These are phyloP conservation scores for Lipotes vexillifer DNA, from an alignment of 2,113 vertebrate species.

Conservation along the genomic window DNA sequence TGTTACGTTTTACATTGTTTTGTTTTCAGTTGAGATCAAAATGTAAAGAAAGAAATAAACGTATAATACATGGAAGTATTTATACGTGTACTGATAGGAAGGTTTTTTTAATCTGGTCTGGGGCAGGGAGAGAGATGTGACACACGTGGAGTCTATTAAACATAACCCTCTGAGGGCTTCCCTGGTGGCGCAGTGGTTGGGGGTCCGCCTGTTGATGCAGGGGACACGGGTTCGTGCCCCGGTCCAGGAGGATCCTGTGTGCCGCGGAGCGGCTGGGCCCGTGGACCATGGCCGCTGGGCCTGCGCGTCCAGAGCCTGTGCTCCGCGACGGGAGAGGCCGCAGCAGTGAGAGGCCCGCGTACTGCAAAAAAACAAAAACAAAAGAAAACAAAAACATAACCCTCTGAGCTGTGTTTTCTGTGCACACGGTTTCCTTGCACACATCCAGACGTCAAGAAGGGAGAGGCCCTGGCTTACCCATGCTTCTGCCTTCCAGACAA, in stretches of 20 bases:
- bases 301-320: too few relatives aligned
- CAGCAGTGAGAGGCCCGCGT: too few relatives aligned
- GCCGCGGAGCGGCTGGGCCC: too few relatives aligned
- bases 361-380: too few relatives aligned
- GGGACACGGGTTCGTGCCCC: too few relatives aligned
- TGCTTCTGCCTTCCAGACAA: not conserved
- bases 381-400: accelerated
- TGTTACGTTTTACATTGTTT: too few relatives aligned
- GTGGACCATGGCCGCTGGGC: too few relatives aligned
- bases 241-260: too few relatives aligned
- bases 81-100: accelerated
- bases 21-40: not conserved
- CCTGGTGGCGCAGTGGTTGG: too few relatives aligned
- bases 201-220: too few relatives aligned
- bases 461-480: accelerated
- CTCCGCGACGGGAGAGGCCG: too few relatives aligned
- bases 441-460: not conserved
- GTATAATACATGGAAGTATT: accelerated
- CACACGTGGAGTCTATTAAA: accelerated
- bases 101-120: accelerated
- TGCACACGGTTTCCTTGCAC: not conserved
- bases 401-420: not conserved
- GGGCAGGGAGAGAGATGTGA: not conserved
- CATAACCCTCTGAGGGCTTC: not conserved
- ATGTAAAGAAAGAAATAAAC: not conserved